Conservation (phyloP, 1,140 invertebrate genomes). For the Mizuhopecten yessoensis region DNA sequence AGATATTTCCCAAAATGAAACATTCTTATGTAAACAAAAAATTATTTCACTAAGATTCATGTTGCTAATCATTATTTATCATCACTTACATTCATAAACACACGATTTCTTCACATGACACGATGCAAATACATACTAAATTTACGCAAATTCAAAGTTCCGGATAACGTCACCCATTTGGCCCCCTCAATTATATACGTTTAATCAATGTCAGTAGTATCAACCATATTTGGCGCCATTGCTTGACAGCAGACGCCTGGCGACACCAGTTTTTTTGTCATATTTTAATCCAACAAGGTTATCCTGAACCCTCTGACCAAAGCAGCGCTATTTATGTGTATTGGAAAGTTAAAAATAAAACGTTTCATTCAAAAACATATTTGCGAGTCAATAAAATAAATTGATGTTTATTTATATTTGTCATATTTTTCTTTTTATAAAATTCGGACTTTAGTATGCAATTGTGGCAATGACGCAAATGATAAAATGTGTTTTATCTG, state of each 20-base stretch:
- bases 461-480: neutral
- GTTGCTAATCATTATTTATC: too few species aligned
- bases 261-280: neutral
- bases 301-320: neutral
- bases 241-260: neutral
- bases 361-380: neutral
- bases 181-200: neutral
- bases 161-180: neutral
- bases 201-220: neutral
- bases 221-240: neutral
- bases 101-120: too few species aligned
- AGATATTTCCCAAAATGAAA: too few species aligned
- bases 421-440: neutral
- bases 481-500: neutral
- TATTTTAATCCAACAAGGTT: neutral
- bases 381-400: neutral
- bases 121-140: too few species aligned
- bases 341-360: neutral
- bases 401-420: conserved; percentile 26
- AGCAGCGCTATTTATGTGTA: neutral
- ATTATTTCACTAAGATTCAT: too few species aligned
- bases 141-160: too few species aligned
- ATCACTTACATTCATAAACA: too few species aligned
- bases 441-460: neutral
- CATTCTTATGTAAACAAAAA: too few species aligned